A percentile compares a stretch with the other conserved stretches of the same genome.
phyloP scores from a whole-genome alignment of 2,113 vertebrate genomes.

The Corythaixoides concolor region DNA sequence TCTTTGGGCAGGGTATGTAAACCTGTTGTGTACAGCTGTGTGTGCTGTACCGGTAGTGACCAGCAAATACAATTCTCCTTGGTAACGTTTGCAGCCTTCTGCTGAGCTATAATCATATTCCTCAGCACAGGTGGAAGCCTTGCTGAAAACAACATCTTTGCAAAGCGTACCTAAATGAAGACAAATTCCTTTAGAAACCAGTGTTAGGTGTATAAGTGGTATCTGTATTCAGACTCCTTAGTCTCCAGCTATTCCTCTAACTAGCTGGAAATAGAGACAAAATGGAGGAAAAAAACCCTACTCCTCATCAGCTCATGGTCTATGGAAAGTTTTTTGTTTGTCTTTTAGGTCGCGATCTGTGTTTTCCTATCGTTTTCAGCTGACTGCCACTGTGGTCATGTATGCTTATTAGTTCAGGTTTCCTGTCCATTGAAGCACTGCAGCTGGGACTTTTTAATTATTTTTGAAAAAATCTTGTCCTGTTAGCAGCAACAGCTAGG shows the following conservation, averaged over 20 bases:
- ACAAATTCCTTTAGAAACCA: not conserved
- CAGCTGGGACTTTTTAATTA: not conserved
- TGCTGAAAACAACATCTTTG: not conserved
- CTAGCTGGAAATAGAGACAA: not conserved
- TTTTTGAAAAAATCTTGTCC: not conserved
- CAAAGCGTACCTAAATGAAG: not conserved
- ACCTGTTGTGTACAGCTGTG: not conserved
- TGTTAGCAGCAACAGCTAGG: not conserved
- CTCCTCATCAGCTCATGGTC: not conserved
- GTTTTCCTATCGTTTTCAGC: not conserved
- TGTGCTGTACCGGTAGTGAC: not conserved
- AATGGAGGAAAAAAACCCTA: not conserved
- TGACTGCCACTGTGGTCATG: not conserved
- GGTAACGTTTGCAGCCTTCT: not conserved
- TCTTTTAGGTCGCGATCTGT: not conserved
- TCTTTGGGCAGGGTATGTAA: not conserved
- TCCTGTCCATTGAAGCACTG: not conserved
- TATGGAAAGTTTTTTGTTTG: not conserved
- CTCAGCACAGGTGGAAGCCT: not conserved
- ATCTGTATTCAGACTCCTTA: not conserved
- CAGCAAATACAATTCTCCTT: not conserved
- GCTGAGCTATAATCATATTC: not conserved
- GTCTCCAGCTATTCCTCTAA: not conserved
- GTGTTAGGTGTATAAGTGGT: not conserved
- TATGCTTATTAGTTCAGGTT: not conserved